phyloP scores from a whole-genome alignment of 2,797 vertebrate species.

The Loriculus beryllinus region DNA sequence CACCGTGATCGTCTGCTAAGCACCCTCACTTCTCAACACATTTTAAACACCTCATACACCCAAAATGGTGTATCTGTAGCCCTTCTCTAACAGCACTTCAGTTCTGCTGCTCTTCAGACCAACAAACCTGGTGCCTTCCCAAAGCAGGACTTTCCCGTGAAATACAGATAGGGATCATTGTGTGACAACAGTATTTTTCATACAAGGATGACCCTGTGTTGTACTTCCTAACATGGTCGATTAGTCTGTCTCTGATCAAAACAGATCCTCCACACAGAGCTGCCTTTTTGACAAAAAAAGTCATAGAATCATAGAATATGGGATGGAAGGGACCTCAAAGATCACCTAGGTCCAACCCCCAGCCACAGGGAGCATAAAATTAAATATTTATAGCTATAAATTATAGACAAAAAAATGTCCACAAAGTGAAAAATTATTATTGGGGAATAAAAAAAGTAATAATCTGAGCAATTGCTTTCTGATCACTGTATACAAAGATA shows the following conservation, averaged over 20 bases:
- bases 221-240: not conserved
- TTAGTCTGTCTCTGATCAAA: not conserved
- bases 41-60: not conserved
- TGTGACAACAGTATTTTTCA: accelerated
- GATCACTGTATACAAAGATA: not conserved
- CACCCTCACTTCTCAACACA: accelerated
- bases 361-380: not conserved
- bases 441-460: not conserved
- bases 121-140: not conserved
- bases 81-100: not conserved
- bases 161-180: not conserved
- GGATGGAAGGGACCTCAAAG: not conserved
- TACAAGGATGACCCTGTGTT: not conserved
- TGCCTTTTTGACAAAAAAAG: not conserved
- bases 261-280: not conserved
- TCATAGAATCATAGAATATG: not conserved
- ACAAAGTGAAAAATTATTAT: not conserved
- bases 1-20: accelerated
- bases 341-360: not conserved
- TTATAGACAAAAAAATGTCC: not conserved
- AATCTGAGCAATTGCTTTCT: constrained; percentile 36
- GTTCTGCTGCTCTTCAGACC: not conserved
- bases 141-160: not conserved
- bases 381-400: not conserved
- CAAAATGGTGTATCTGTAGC: not conserved